phyloP scores from a whole-genome alignment of 2,888 invertebrate species.

The Sphaerolaimus hirsutus region DNA sequence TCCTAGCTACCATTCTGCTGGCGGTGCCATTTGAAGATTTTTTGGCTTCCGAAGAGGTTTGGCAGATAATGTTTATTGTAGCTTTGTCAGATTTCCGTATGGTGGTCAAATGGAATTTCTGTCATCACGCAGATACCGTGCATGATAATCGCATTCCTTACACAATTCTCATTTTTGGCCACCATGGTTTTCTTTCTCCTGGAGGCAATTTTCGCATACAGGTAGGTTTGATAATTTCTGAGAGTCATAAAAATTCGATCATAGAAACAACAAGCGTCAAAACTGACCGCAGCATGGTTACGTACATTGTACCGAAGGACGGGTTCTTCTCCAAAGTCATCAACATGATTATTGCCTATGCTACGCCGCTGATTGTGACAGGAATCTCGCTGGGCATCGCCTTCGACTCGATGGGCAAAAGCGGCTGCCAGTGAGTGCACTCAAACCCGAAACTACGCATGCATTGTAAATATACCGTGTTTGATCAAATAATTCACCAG shows the following conservation, averaged over 20 bases:
- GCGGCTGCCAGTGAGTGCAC: constrained; percentile 1
- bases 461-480: background rate
- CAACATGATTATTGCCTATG: constrained; percentile 1
- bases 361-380: background rate
- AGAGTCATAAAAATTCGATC: too few species aligned
- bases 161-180: constrained; percentile 1
- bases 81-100: too few species aligned
- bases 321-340: constrained; percentile 1
- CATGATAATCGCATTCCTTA: background rate
- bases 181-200: constrained; percentile 1
- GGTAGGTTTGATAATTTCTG: background rate
- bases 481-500: background rate
- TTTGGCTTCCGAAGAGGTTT: background rate
- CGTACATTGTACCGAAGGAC: constrained; percentile 1
- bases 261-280: background rate
- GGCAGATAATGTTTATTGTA: background rate
- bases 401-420: background rate
- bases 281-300: background rate
- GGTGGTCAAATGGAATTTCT: too few species aligned
- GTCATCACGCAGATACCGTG: background rate
- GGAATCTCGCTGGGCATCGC: background rate
- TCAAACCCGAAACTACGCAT: background rate
- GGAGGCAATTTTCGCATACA: constrained; percentile 4
- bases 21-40: background rate
- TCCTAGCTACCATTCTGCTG: background rate